These are phyloP conservation scores for Psophia crepitans DNA, from an alignment of 2,113 vertebrate species.

Conservation along the genomic window DNA sequence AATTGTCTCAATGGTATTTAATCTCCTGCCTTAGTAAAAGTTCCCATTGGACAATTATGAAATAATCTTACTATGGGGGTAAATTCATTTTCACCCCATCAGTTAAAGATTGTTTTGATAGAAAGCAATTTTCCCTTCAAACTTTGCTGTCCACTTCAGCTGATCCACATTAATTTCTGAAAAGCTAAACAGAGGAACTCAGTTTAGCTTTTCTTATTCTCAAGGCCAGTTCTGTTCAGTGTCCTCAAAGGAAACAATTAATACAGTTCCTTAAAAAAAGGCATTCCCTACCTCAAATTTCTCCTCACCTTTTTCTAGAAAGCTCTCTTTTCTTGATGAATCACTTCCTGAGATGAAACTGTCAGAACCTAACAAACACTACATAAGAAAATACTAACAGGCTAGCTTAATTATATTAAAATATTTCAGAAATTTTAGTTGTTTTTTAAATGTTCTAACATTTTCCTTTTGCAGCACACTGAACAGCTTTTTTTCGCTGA, in stretches of 20 bases:
- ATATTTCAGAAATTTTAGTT: background rate
- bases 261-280: background rate
- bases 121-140: background rate
- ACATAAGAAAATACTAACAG: background rate
- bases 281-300: background rate
- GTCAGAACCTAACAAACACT: background rate
- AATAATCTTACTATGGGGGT: background rate
- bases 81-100: background rate
- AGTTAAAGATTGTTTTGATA: background rate
- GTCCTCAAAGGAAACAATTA: background rate
- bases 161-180: background rate
- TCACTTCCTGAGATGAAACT: background rate
- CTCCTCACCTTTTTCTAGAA: background rate
- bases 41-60: background rate
- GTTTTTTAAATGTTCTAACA: background rate
- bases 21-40: background rate
- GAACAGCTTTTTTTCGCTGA: background rate
- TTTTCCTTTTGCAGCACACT: background rate
- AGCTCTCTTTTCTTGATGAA: background rate
- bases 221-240: background rate
- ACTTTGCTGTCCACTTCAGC: background rate
- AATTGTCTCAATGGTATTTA: background rate
- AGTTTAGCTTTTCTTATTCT: background rate
- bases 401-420: background rate
- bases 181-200: background rate